These are phyloP conservation scores for Zonotrichia leucophrys DNA, from an alignment of 2,113 vertebrate species.

Conservation along the genomic window DNA sequence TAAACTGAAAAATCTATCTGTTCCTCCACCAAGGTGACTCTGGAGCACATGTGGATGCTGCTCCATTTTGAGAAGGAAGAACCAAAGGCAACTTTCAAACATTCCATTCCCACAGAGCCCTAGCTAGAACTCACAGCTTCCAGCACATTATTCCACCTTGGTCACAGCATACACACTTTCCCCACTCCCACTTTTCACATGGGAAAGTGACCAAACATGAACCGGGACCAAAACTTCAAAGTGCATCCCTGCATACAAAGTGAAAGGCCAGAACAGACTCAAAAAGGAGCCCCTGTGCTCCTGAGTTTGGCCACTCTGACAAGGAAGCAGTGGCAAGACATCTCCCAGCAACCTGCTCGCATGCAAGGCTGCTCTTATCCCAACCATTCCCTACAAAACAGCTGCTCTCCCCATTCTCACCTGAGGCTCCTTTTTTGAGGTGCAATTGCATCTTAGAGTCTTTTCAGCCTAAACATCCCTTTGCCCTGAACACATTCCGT, in stretches of 20 bases:
- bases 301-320: not conserved
- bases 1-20: not conserved
- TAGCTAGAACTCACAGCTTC: not conserved
- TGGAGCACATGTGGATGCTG: not conserved
- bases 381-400: not conserved
- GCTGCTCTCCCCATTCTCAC: not conserved
- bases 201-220: too few species aligned
- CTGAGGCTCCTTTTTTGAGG: not conserved
- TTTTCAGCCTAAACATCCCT: not conserved
- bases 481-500: not conserved
- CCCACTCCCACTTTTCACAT: not conserved
- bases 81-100: not conserved
- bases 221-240: fast-evolving
- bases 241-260: not conserved
- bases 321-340: not conserved
- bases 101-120: not conserved
- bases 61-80: not conserved
- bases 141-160: not conserved
- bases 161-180: not conserved
- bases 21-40: not conserved
- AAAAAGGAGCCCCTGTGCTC: not conserved
- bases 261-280: not conserved
- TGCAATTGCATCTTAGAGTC: not conserved
- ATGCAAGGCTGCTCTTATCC: not conserved
- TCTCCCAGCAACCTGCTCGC: not conserved